These are phyloP conservation scores for Bubo bubo DNA, from an alignment of 2,113 vertebrate species.

Conservation along the genomic window DNA sequence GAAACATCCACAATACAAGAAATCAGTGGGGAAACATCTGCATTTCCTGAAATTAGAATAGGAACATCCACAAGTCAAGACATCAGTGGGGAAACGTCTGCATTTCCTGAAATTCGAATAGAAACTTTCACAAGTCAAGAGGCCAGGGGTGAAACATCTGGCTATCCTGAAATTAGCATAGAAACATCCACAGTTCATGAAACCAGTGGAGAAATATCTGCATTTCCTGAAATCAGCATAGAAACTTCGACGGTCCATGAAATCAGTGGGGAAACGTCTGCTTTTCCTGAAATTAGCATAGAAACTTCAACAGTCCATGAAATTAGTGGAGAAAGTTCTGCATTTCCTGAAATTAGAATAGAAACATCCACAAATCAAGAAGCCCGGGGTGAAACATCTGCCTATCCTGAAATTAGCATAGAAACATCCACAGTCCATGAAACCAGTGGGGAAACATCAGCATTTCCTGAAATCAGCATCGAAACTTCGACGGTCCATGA, in stretches of 20 bases:
- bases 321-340: constrained; percentile 56
- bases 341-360: constrained; percentile 44
- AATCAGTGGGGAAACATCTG: constrained; percentile 52
- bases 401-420: constrained; percentile 67
- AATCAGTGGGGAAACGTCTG: constrained; percentile 55
- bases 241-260: constrained; percentile 44
- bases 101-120: not conserved
- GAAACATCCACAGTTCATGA: constrained; percentile 42
- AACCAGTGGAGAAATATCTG: constrained; percentile 6
- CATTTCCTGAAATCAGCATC: constrained; percentile 62
- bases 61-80: constrained; percentile 40
- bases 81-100: constrained; percentile 32
- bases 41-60: not conserved
- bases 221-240: constrained; percentile 61
- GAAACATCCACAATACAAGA: constrained; percentile 14
- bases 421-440: constrained; percentile 50
- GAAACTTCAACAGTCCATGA: not conserved
- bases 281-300: not conserved
- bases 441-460: constrained; percentile 40
- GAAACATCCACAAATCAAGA: constrained; percentile 42
- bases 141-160: not conserved
- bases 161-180: constrained; percentile 64
- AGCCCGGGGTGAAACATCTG: constrained; percentile 24
- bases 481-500: constrained; percentile 42
- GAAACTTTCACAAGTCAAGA: not conserved